Evolutionary conservation across 2,888 invertebrate genomes (phyloP).

Genomic region (Odontocolon sp.): DNA sequence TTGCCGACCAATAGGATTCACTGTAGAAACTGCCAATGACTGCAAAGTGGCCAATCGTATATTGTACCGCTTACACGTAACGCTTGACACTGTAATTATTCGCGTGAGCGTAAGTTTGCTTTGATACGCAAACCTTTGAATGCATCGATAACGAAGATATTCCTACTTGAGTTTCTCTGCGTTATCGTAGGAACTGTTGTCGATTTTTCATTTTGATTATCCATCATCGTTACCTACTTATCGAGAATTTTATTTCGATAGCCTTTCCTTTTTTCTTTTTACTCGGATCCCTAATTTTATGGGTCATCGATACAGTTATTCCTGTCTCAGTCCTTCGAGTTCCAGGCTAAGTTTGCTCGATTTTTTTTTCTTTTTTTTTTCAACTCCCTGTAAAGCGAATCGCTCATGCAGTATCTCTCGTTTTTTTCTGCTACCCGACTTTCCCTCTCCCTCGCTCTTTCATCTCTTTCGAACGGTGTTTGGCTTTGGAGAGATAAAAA

Average conservation of each 20-base stretch:
- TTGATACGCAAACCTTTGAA: background rate
- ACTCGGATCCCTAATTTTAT: constrained; percentile 40
- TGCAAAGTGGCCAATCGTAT: too few relatives aligned
- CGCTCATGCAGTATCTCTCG: constrained; percentile 36
- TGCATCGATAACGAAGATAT: background rate
- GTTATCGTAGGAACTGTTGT: too few relatives aligned
- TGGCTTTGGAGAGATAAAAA: constrained; percentile 34
- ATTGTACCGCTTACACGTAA: too few relatives aligned
- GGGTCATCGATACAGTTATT: constrained; percentile 44
- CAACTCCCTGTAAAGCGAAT: constrained; percentile 28
- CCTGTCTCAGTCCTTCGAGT: background rate
- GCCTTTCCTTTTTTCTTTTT: too few relatives aligned
- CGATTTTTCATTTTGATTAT: background rate
- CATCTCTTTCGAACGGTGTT: background rate
- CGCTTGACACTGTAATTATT: constrained; percentile 3
- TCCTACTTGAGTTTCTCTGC: too few relatives aligned
- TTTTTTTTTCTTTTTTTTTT: constrained; percentile 15
- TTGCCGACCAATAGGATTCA: too few relatives aligned
- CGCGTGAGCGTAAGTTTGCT: background rate
- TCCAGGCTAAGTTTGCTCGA: constrained; percentile 30
- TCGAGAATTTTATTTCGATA: constrained; percentile 11
- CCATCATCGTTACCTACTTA: background rate
- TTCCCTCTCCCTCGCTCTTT: constrained; percentile 28
- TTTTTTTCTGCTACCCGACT: constrained; percentile 44
- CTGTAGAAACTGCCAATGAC: too few relatives aligned